Base-by-base conservation (phyloP, 2,113 vertebrate genomes). In the Lates calcarifer region DNA sequence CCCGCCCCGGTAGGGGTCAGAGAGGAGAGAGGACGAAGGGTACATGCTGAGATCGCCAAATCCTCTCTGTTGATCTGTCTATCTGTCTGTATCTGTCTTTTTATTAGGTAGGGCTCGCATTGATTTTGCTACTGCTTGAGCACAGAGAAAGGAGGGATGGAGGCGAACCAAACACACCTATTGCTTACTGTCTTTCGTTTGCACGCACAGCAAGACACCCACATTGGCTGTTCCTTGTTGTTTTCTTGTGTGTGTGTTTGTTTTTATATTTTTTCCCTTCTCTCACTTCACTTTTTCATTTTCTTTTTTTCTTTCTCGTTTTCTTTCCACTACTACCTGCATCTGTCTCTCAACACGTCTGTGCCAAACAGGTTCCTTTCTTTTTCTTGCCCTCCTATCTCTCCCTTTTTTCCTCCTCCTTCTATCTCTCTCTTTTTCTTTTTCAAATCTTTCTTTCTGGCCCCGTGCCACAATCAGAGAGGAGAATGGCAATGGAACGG, bases 11-110 rank as follows among this genome's bases (percentile, higher is more conserved):
- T 35, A 80, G 75, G 87, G 90, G 89, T 87, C 90, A 89, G 69
- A 77, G 66, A 85, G 78, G 79, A 83, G 70, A 69, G 79, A 58
- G 76, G 78, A 81, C 45, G 47, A 77, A 72, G 61, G 58, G 65
- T 47, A 51, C 79, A 88, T 74, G 88, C 81, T 88, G 88, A 90
- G 88, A 88, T 88, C 26, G 51, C 35, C 37, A 53, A 93, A 84
- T 84, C 76, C 68, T 64, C 33, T 74, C 75, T 66, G 83, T 79
- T 83, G 75, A 82, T 85, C 80, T 33, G 74, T 72, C 79, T 62
- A 13, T 79, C 76, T 77, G 18, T 73, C 53, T 43, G n/a, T 74
- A 15, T 70, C 55, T 45, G 24, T 77, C 74, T 62, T 61, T 89
- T 79, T 65, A 78, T 80, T 70, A 70, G 72, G 41, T 49, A 57